Percentiles rank a stretch among this genome's conserved stretches.
Conservation (phyloP, 2,797 vertebrate species). For the Poeciliopsis infans region DNA sequence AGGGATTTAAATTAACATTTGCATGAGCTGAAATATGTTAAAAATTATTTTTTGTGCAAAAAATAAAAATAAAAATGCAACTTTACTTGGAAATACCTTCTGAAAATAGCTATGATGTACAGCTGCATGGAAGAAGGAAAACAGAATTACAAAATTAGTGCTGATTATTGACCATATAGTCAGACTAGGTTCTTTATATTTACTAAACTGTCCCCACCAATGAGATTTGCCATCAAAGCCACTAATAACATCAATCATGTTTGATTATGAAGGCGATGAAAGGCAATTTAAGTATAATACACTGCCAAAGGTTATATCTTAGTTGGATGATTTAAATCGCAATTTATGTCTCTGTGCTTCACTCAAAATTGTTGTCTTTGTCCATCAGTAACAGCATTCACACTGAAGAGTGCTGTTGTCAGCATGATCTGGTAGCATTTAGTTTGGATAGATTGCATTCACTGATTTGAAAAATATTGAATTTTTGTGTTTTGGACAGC, state of each 20-base stretch:
- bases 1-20: neutral
- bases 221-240: neutral
- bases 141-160: no score
- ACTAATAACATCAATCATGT: neutral
- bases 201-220: no score
- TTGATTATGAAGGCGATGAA: neutral
- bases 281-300: neutral
- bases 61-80: neutral
- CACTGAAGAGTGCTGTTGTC: neutral
- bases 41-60: neutral
- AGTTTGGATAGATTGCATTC: neutral
- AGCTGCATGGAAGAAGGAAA: no score
- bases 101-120: no score
- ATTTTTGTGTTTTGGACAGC: neutral
- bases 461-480: neutral
- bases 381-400: neutral
- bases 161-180: no score
- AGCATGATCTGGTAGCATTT: neutral
- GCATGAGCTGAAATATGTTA: neutral
- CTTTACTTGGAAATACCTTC: neutral
- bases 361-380: neutral
- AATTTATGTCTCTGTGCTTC: neutral
- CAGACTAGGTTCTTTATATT: no score
- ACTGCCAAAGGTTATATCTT: neutral
- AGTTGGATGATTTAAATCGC: neutral